Evolutionary conservation across 2,797 vertebrate genomes (phyloP), one percentile per base, ranked within the genome.

Genomic region (Anguilla pacifica): DNA sequence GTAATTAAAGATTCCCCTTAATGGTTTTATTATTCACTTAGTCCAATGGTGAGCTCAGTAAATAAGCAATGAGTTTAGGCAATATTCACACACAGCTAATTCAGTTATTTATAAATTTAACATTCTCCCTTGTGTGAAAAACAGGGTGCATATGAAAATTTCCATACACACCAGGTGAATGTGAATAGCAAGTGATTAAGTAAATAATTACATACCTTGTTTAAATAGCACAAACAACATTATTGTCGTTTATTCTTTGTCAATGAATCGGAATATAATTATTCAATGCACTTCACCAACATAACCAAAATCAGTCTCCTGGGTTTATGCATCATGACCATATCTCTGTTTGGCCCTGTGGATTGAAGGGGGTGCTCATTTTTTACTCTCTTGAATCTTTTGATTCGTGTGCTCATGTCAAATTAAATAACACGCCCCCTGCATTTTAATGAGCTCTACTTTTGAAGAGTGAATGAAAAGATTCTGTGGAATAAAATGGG

Each of bases 401-500:
- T 46, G 19, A 43, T 22, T 46, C 43, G n/a, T 11, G 25, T 25
- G 19, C 25, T n/a, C 22, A 35, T 82, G 28, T 82, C 6, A 46
- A 46, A 46, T 46, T 46, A 51, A 51, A 51, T n/a, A 15, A 25
- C 22, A 82, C 5, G 43, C 79, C 25, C 25, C 6, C 0, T 49
- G 79, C 79, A n/a, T 82, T 25, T 51, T 25, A 49, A 49, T 49
- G 43, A 19, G n/a, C 7, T 83, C 17, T 70, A 57, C 15, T 64
- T 28, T 28, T 19, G 59, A 70, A 13, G 28, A 67, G 64, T 39
- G 53, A 35, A 70, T 61, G 31, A 83, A 87, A 86, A 81, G 39
- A 74, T 81, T 31, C 53, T 39, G n/a, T 31, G 31, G 28, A 67
- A 83, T 87, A 49, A 87, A 87, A 87, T 19, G 81, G 51, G 10